Percentiles rank a stretch among this genome's conserved stretches.
Conservation (phyloP, 2,113 vertebrate species). For the Macheiramphus alcinus region DNA sequence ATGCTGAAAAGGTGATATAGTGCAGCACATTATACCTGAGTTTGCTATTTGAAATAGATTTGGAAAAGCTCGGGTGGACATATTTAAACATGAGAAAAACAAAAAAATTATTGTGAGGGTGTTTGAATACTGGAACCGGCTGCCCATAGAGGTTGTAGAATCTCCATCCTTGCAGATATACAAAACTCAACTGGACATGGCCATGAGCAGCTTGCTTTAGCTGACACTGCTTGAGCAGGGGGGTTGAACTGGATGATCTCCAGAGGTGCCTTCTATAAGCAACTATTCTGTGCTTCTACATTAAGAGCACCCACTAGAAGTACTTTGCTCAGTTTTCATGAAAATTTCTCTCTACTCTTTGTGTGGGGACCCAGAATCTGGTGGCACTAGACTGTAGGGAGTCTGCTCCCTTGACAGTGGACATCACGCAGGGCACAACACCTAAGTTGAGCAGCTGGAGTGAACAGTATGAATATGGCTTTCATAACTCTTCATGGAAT, state of each 20-base stretch:
- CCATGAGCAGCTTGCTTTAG: background rate
- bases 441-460: background rate
- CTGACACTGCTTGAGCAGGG: background rate
- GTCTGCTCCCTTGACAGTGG: background rate
- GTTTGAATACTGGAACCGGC: background rate
- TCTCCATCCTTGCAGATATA: background rate
- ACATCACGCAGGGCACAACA: background rate
- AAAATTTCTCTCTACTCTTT: background rate
- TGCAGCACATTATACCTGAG: background rate
- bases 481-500: background rate
- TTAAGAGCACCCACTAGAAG: background rate
- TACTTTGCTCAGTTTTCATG: background rate
- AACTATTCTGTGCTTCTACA: background rate
- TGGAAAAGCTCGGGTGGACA: background rate
- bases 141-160: background rate
- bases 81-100: background rate
- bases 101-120: background rate
- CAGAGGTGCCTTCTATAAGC: background rate
- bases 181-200: background rate
- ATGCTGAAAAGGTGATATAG: background rate
- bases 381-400: no score
- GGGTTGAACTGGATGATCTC: background rate
- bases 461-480: background rate
- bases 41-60: background rate
- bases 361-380: background rate